A percentile compares a stretch with the other conserved stretches of the same genome.
These are phyloP conservation scores for Chelidonichthys spinosus DNA, from an alignment of 2,797 vertebrate genomes.

Conservation along the genomic window DNA sequence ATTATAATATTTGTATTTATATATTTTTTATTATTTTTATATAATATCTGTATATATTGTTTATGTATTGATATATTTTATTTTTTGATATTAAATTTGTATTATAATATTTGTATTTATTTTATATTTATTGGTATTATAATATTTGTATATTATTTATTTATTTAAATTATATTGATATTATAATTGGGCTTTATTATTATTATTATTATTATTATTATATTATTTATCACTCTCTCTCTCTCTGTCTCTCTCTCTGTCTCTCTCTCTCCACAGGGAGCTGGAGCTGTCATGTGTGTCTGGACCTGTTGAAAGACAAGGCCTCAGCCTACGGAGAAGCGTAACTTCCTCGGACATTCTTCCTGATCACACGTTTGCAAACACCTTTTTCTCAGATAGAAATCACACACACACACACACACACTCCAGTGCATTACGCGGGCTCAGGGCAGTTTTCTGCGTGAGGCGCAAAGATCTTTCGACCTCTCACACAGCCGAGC, in stretches of 20 bases:
- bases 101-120: too few species aligned
- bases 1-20: too few species aligned
- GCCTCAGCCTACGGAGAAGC: conserved; percentile 89
- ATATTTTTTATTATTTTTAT: too few species aligned
- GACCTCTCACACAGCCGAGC: conserved; percentile 62
- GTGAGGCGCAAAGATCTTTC: conserved; percentile 61
- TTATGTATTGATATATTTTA: too few species aligned
- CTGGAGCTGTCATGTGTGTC: conserved; percentile 99
- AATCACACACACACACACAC: conserved; percentile 17
- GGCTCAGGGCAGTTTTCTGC: conserved; percentile 72
- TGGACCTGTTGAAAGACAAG: conserved; percentile 95
- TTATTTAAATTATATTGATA: too few species aligned
- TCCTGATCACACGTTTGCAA: conserved; percentile 2
- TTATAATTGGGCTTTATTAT: too few species aligned
- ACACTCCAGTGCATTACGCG: conserved; percentile 62
- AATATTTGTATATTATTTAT: too few species aligned
- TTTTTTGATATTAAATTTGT: too few species aligned
- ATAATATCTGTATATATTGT: too few species aligned
- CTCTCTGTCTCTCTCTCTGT: conserved; percentile 27
- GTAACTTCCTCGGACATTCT: conserved; percentile 55
- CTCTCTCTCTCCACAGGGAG: conserved; percentile 85
- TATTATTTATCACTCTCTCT: neutral
- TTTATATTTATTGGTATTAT: too few species aligned
- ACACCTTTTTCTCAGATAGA: conserved; percentile 20
- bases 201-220: too few species aligned